phyloP scores from a whole-genome alignment of 2,797 vertebrate genomes.

The Malurus splendens region DNA sequence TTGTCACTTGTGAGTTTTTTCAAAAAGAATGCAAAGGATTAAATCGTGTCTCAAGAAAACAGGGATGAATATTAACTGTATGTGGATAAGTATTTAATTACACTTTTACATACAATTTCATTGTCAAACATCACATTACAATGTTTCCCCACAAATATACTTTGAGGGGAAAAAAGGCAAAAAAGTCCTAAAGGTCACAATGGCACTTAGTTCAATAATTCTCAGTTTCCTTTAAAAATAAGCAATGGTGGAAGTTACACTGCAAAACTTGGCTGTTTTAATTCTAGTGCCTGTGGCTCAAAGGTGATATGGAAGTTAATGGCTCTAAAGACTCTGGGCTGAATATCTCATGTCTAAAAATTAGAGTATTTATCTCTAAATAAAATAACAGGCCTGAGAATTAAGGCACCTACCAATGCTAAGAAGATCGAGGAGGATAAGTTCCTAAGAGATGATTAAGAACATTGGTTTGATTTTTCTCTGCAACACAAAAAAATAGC shows the following conservation, averaged over 20 bases:
- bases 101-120: background rate
- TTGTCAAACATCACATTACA: background rate
- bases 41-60: background rate
- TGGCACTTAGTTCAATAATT: background rate
- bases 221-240: background rate
- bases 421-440: background rate
- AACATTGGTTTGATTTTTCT: background rate
- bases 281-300: background rate
- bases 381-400: background rate
- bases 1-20: background rate
- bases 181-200: background rate
- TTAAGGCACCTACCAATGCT: background rate
- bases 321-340: background rate
- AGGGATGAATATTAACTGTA: background rate
- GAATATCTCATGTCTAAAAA: background rate
- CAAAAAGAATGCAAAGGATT: background rate
- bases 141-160: background rate
- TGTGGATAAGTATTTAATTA: background rate
- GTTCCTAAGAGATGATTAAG: background rate
- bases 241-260: background rate
- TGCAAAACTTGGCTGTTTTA: background rate
- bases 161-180: accelerated
- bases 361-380: background rate
- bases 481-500: background rate
- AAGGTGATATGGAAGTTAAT: background rate